These are phyloP conservation scores for Pedionomus torquatus DNA, from an alignment of 2,113 vertebrate genomes.

Conservation along the genomic window DNA sequence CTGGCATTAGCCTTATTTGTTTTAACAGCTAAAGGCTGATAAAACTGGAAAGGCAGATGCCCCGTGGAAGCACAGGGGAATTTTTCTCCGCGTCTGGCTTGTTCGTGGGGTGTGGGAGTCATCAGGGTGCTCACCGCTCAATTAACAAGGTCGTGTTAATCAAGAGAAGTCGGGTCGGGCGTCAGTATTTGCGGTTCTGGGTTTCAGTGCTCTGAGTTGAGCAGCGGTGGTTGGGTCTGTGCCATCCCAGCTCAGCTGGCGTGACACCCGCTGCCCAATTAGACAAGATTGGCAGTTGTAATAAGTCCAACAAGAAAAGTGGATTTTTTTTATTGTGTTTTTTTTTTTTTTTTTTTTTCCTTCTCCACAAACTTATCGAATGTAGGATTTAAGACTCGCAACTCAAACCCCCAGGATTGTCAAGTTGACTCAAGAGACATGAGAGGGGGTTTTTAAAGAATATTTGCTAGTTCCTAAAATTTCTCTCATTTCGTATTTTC, in stretches of 20 bases:
- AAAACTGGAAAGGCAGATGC: background rate
- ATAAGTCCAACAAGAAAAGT: background rate
- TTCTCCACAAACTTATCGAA: background rate
- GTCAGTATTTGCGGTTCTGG: background rate
- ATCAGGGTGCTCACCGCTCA: background rate
- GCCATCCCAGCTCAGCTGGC: background rate
- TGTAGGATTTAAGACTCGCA: background rate
- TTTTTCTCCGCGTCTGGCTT: background rate
- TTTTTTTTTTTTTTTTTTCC: background rate
- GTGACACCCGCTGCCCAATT: background rate
- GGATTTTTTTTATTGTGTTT: too few relatives aligned
- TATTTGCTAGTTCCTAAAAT: background rate
- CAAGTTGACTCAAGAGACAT: background rate
- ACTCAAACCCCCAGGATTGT: background rate
- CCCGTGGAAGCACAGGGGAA: rapidly evolving
- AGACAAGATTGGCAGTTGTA: background rate
- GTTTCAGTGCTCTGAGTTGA: background rate
- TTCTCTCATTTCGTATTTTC: background rate
- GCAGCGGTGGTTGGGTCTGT: background rate
- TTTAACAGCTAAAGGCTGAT: background rate
- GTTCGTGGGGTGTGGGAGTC: rapidly evolving
- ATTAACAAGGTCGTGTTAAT: background rate
- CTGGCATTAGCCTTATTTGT: background rate
- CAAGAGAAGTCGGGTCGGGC: background rate
- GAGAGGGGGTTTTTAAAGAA: background rate